Conservation (phyloP, 2,797 vertebrate species). For the Synaphobranchus kaupii region DNA sequence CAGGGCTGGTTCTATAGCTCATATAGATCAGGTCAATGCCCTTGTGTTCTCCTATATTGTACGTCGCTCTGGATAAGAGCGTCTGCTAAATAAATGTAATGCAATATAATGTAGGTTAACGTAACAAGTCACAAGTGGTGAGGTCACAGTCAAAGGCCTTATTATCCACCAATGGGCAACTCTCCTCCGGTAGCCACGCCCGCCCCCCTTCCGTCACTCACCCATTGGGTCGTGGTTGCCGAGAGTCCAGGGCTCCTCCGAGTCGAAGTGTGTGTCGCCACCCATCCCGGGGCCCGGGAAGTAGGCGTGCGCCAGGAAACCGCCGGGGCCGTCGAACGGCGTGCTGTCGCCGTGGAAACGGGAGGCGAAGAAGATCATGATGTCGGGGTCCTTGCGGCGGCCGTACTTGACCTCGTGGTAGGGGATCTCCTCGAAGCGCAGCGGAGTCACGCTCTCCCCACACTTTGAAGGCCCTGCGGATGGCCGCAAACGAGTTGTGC, state of each 20-base stretch:
- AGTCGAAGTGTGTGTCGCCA: slow-evolving; percentile 92
- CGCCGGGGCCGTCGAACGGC: slow-evolving; percentile 89
- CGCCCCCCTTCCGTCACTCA: slow-evolving; percentile 57
- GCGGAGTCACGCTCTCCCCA: slow-evolving; percentile 84
- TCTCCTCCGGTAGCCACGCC: not conserved
- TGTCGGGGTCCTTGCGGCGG: slow-evolving; percentile 80
- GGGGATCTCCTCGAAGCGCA: slow-evolving; percentile 84
- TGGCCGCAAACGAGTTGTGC: slow-evolving; percentile 70
- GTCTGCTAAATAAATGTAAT: too few species aligned
- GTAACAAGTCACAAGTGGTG: not conserved
- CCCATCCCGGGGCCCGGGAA: slow-evolving; percentile 95
- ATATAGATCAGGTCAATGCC: not conserved
- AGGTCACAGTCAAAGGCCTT: slow-evolving; percentile 1
- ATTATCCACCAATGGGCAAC: not conserved
- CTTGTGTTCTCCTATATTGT: not conserved
- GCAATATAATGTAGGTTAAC: not conserved
- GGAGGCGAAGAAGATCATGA: slow-evolving; percentile 91
- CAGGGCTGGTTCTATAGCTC: too few species aligned
- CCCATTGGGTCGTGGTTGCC: slow-evolving; percentile 81
- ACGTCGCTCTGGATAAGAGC: not conserved
- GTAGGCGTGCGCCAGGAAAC: slow-evolving; percentile 96
- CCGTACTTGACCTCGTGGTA: slow-evolving; percentile 73
- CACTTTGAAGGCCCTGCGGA: slow-evolving; percentile 82
- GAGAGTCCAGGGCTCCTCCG: slow-evolving; percentile 93
- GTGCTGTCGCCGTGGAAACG: slow-evolving; percentile 97